phyloP scores from a whole-genome alignment of 2,797 vertebrate genomes.

The Clarias fuscus region DNA sequence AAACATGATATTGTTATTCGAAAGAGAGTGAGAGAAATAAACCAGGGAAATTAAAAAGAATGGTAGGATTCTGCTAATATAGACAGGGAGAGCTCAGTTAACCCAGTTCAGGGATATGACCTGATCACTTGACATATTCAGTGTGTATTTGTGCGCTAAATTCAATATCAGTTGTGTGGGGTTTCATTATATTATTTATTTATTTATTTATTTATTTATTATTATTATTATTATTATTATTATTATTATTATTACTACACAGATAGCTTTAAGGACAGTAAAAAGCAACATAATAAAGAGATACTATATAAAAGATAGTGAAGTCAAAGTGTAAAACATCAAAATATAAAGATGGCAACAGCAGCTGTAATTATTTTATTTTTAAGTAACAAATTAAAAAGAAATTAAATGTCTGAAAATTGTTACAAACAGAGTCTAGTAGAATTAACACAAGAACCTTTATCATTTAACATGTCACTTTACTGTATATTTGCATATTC shows the following conservation, averaged over 20 bases:
- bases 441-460: too few species aligned
- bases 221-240: neutral
- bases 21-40: conserved; percentile 7
- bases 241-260: neutral
- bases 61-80: neutral
- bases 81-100: conserved; percentile 5
- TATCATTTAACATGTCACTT: too few species aligned
- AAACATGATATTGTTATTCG: conserved; percentile 9
- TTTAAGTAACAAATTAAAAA: too few species aligned
- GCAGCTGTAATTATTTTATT: too few species aligned
- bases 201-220: neutral
- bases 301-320: neutral
- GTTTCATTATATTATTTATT: neutral
- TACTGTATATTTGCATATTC: too few species aligned
- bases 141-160: neutral
- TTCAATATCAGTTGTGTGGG: neutral
- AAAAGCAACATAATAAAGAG: neutral
- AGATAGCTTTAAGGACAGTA: neutral
- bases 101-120: neutral
- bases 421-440: too few species aligned
- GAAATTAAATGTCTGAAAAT: too few species aligned
- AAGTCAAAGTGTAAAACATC: neutral
- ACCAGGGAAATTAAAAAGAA: neutral
- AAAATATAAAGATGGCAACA: too few species aligned
- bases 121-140: neutral